phyloP scores from a whole-genome alignment of 2,888 invertebrate species.

The Lasius platythorax region DNA sequence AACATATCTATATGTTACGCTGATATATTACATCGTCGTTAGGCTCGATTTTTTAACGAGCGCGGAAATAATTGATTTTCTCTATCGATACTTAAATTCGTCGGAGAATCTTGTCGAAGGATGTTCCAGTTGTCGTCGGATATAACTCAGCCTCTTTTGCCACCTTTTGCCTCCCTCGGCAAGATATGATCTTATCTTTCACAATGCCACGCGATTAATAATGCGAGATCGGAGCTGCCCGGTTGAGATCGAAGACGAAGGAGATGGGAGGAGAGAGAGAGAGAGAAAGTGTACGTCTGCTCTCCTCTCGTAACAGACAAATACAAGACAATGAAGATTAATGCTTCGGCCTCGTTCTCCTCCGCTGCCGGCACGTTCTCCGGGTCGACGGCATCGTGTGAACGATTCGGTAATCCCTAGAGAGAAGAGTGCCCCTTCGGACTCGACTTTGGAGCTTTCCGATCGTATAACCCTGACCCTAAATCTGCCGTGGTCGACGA shows the following conservation, averaged over 20 bases:
- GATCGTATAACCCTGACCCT: conserved; percentile 26
- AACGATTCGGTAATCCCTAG: conserved; percentile 65
- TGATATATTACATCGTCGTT: neutral
- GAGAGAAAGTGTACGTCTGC: conserved; percentile 22
- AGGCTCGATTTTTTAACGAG: neutral
- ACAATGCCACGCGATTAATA: conserved; percentile 72
- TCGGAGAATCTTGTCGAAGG: neutral
- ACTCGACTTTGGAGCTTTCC: conserved; percentile 8
- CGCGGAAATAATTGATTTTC: neutral
- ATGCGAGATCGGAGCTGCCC: conserved; percentile 65
- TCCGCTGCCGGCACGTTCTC: conserved; percentile 53
- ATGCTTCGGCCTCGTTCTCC: conserved; percentile 73
- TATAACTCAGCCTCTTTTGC: conserved; percentile 42
- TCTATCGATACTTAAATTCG: neutral
- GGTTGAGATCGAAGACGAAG: conserved; percentile 50
- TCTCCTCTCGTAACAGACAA: conserved; percentile 76
- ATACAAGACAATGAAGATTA: conserved; percentile 83
- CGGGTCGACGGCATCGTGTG: conserved; percentile 63
- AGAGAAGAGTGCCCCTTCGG: conserved; percentile 23
- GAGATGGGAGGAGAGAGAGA: conserved; percentile 42
- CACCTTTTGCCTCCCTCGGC: neutral
- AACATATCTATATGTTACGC: neutral
- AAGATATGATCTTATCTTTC: conserved; percentile 70
- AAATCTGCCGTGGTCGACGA: neutral
- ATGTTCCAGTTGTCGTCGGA: conserved; percentile 45